Conservation (phyloP, 2,797 vertebrate genomes). For the Menidia menidia region DNA sequence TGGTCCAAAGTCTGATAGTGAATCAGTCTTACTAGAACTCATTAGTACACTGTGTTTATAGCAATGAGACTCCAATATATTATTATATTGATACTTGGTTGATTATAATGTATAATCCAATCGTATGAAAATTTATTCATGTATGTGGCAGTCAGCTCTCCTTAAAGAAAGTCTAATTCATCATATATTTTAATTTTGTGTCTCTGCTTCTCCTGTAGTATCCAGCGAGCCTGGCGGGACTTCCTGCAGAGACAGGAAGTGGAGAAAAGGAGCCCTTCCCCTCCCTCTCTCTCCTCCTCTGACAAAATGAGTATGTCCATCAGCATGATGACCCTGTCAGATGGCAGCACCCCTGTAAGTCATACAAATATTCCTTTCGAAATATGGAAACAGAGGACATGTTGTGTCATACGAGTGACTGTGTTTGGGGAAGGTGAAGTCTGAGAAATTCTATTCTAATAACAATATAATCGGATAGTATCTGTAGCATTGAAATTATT, state of each 20-base stretch:
- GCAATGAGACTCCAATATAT: neutral
- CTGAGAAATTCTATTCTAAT: neutral
- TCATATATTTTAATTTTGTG: neutral
- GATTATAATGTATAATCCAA: neutral
- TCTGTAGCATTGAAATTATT: no score
- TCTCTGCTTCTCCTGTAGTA: constrained; percentile 72
- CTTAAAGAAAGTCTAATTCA: neutral
- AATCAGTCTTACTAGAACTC: neutral
- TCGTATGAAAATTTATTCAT: neutral
- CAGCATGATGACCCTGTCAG: constrained; percentile 94
- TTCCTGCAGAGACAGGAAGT: constrained; percentile 88
- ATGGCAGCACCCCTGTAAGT: constrained; percentile 95
- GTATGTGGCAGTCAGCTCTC: neutral
- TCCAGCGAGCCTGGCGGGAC: constrained; percentile 92
- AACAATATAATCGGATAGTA: neutral
- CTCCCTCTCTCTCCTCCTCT: constrained; percentile 85
- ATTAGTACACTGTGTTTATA: neutral
- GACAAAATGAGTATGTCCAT: constrained; percentile 94
- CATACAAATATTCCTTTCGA: constrained; percentile 2
- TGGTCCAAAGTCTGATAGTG: neutral
- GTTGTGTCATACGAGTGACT: neutral
- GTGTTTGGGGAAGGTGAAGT: neutral
- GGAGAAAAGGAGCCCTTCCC: constrained; percentile 90
- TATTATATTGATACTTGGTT: no score
- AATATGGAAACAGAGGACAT: neutral